Evolutionary conservation across 1,140 invertebrate species (phyloP).

Genomic region (Meloidogyne chitwoodi): DNA sequence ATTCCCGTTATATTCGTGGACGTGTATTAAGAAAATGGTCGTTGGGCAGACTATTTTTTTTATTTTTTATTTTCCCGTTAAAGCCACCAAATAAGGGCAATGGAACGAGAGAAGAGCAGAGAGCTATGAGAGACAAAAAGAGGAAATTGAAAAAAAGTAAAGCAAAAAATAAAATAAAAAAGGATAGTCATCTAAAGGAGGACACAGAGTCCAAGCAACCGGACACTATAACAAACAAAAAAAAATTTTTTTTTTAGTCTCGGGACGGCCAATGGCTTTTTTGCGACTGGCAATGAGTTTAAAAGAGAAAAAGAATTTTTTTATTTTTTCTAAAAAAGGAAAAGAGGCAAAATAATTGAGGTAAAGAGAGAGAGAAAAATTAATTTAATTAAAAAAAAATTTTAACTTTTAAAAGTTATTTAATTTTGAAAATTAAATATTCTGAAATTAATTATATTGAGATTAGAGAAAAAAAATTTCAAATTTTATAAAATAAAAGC

Average conservation of each 20-base stretch:
- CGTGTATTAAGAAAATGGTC: background rate
- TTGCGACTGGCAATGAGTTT: background rate
- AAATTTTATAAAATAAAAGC: too few species aligned
- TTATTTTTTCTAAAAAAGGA: too few species aligned
- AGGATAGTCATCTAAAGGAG: background rate
- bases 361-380: too few species aligned
- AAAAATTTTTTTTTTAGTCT: too few species aligned
- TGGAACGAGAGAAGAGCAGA: background rate
- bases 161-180: background rate
- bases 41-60: background rate
- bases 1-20: background rate
- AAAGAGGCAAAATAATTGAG: too few species aligned
- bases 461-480: too few species aligned
- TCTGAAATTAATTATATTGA: too few species aligned
- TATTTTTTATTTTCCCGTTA: background rate
- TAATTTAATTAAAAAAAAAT: too few species aligned
- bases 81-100: background rate
- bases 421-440: too few species aligned
- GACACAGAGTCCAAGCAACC: background rate
- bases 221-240: background rate
- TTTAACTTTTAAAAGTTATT: too few species aligned
- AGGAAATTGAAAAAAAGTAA: background rate
- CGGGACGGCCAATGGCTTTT: too few species aligned
- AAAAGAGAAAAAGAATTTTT: background rate
- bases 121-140: background rate